Conservation (phyloP, 1,140 invertebrate genomes). For the Oppia nitens region DNA sequence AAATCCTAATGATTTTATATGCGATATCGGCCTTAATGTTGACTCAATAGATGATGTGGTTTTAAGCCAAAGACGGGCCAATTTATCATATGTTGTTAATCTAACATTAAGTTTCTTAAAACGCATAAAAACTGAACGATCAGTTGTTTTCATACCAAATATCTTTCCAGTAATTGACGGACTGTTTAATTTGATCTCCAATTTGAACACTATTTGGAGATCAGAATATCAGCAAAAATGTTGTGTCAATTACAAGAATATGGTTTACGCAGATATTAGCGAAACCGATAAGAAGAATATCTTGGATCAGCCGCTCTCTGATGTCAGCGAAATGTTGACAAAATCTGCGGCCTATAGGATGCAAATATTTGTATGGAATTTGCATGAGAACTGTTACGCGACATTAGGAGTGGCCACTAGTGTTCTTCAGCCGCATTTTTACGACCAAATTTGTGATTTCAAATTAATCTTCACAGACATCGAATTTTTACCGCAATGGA, state of each 20-base stretch:
- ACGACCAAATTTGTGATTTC: neutral
- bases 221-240: conserved; percentile 1
- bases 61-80: neutral
- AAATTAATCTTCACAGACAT: neutral
- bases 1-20: neutral
- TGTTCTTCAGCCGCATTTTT: neutral
- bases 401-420: neutral
- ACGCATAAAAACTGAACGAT: neutral
- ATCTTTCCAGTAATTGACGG: neutral
- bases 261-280: conserved; percentile 5
- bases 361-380: neutral
- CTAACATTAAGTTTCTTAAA: neutral
- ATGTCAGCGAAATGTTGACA: neutral
- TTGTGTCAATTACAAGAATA: neutral
- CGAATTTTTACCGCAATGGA: neutral
- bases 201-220: conserved; percentile 6
- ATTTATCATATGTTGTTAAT: neutral
- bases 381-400: neutral
- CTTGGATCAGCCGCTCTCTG: conserved; percentile 1
- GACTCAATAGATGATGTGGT: neutral
- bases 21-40: neutral
- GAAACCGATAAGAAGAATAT: neutral
- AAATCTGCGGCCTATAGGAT: neutral
- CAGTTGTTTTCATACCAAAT: neutral
- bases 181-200: neutral